Evolutionary conservation across 1,140 invertebrate genomes (phyloP), one percentile per base, ranked within the genome.

Genomic region (Brachionus manjavacas): DNA sequence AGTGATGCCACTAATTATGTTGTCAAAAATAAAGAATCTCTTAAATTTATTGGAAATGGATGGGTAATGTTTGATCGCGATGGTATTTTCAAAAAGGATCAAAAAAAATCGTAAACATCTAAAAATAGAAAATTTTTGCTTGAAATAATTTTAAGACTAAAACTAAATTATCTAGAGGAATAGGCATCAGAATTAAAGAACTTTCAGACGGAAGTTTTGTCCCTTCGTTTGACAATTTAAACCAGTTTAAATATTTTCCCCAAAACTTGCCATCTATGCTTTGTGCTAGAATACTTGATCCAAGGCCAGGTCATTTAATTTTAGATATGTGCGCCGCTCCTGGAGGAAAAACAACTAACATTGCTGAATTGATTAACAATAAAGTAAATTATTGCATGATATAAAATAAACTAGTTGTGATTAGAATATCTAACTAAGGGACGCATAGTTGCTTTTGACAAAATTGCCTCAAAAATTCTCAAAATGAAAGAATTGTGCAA

Each of bases 311-410:
- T 88, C 97, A 99, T 91, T 92, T 93, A 86, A 93, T 99, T 85
- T 90, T 99, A 23, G 98, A 99, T 89, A 95, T 99, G 95, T 95
- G 95, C 88, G 93, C 97, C 8, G 98, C 98, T 1, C 98, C 97
- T 4, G 97, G 97, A 85, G 98, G 98, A 35, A 99, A 99, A 91
- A 95, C 96, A 1, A 96, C 96, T 0, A 96, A 99, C 89, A 97
- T 99, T 86, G 92, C 96, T 84, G 94, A 96, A 0, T 90, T 99
- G 11, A 99, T 99, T 97, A 97, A 96, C 90, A 99, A 99, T 89
- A 98, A 96, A 0, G 72, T 46, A 76, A 3, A 35, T 6, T 35
- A 35, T 35, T 35, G 31, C 4, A 35, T 35, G 31, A 35, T 35
- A 35, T 7, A 35, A 35, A 35, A 6, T n/a, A n/a, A 35, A 35